Conservation (phyloP, 2,113 vertebrate genomes). For the Bufo bufo region DNA sequence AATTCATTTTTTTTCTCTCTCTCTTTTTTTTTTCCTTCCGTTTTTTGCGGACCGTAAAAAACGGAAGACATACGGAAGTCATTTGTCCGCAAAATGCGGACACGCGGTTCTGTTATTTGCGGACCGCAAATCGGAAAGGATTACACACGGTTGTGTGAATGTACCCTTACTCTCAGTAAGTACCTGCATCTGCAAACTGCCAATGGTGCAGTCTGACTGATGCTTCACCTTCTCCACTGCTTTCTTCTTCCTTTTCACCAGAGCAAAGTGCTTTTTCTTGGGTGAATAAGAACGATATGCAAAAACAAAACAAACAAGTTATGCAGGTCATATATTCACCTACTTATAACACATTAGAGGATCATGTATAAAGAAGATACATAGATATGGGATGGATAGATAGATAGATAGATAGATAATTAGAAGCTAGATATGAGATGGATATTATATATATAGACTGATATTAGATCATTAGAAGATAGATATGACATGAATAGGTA, state of each 20-base stretch:
- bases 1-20: too few species aligned
- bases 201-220: constrained; percentile 60
- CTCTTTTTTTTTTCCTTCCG: too few species aligned
- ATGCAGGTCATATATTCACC: neutral
- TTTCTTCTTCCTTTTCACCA: constrained; percentile 62
- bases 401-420: neutral
- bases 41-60: too few species aligned
- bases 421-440: too few species aligned
- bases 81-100: too few species aligned
- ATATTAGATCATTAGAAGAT: too few species aligned
- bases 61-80: too few species aligned
- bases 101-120: too few species aligned
- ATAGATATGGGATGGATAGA: neutral
- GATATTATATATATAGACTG: too few species aligned
- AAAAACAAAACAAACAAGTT: neutral
- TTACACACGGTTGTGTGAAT: too few species aligned
- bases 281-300: constrained; percentile 59
- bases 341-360: neutral
- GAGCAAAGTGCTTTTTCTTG: constrained; percentile 62
- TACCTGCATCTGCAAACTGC: constrained; percentile 65
- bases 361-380: neutral
- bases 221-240: constrained; percentile 41
- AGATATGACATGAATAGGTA: too few species aligned
- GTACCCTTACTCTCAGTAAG: neutral
- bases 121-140: too few species aligned